Evolutionary conservation across 2,797 vertebrate species (phyloP).

Genomic region (Sylvia borin): DNA sequence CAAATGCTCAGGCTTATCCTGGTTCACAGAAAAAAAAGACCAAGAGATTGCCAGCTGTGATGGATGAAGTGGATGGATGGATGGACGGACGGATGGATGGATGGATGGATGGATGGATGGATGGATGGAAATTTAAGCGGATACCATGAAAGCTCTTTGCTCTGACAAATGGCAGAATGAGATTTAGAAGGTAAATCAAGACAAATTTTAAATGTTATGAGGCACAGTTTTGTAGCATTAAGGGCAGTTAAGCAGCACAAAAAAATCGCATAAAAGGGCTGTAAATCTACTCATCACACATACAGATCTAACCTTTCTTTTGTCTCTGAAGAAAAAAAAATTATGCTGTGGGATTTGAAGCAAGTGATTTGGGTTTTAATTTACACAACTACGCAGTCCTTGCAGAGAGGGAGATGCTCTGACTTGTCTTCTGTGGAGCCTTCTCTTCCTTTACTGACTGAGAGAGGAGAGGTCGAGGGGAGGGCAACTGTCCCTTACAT

Average conservation of each 20-base stretch:
- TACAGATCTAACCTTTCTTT: not conserved
- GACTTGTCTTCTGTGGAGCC: not conserved
- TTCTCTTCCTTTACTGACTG: not conserved
- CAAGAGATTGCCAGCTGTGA: accelerated
- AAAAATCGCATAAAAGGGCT: not conserved
- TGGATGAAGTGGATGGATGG: not conserved
- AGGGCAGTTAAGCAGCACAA: not conserved
- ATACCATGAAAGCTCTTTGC: not conserved
- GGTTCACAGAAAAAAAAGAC: not conserved
- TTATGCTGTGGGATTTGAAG: not conserved
- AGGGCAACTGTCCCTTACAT: not conserved
- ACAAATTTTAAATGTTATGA: not conserved
- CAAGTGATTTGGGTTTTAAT: not conserved
- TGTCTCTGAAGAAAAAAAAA: not conserved
- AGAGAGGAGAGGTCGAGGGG: not conserved
- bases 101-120: not conserved
- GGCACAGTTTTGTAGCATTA: not conserved
- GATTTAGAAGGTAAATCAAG: not conserved
- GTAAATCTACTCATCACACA: not conserved
- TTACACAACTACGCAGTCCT: not conserved
- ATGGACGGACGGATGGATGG: not conserved
- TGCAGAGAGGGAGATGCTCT: not conserved
- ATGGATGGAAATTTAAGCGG: not conserved
- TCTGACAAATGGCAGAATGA: not conserved
- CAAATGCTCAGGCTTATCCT: not conserved